Base-by-base conservation (phyloP, 1,140 invertebrate genomes). In the Gonatopus flavifemur region DNA sequence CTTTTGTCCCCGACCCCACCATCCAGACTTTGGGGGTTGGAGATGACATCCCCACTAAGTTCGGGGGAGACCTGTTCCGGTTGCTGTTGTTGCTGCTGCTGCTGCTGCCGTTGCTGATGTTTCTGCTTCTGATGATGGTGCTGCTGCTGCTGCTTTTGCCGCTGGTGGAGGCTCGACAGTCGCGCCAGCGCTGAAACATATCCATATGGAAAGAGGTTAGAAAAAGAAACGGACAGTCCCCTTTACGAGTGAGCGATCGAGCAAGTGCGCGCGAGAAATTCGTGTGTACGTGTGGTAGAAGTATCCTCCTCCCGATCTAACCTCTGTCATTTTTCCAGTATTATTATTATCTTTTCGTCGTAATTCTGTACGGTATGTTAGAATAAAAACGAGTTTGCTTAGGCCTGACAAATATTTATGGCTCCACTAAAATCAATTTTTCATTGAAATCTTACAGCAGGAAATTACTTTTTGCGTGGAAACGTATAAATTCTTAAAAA, bases 171-270 rank as follows among this genome's bases (percentile, higher is more conserved):
- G 62, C 59, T 70, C 67, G 76, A 77, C 66, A 77, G 68, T 72
- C 74, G 73, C 62, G 74, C 70, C 64, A 78, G 67, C 60, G 76
- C 76, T 78, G 72, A 49, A 78, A 78, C 69, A 73, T 53, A 70
- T 49, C 42, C 60, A 59, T 65, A 60, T 59, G 57, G 51, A 62
- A 72, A 69, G 59, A 59, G 56, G 51, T 70, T 68, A 68, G 64
- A 62, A 47, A 49, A 36, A 55, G 24, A 42, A n/a, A n/a, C n/a
- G n/a, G n/a, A n/a, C n/a, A n/a, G 16, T 22, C 24, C 25, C 18
- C 18, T 67, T 59, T 56, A 53, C 40, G 22, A 42, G 36, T 44
- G 22, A 25, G 22, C 24, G 16, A 15, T 24, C 38, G 24, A 20
- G 22, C 36, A 9, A 47, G 22, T 43, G 52, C 37, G 41, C 49